Evolutionary conservation across 2,888 invertebrate genomes (phyloP), one percentile per base, ranked within the genome.

Genomic region (Psococerastis gibbosa): DNA sequence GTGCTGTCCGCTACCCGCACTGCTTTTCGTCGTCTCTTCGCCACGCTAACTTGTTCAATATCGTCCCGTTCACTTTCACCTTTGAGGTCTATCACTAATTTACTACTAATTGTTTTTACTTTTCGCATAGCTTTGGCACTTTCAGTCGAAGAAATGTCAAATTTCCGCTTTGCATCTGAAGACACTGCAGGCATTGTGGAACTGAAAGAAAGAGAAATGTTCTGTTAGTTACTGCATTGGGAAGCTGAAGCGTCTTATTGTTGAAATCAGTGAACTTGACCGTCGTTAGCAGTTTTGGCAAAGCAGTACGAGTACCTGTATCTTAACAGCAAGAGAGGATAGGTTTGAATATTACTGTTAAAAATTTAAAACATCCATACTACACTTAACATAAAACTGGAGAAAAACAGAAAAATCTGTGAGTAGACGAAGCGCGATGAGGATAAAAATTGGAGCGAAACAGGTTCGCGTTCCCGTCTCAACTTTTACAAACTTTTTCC

Each of bases 101-200:
- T 27, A 34, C 35, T 34, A 15, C 13, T 34, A 9, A 34, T 16
- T 16, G 20, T 38, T 18, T 38, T 38, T 18, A n/a, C 38, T 20
- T 38, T 38, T 38, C 20, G 15, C 6, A 33, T 33, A 5, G 4
- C 5, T 38, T 17, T 17, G 27, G 27, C 27, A 38, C 22, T 38
- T 38, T 38, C 38, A 38, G 18, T 5, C 3, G 6, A 6, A 15
- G 17, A 13, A 9, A 38, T 22, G 22, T 38, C 38, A n/a, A 38
- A 20, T 20, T 38, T 38, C 11, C 38, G 17, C 22, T 38, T 38
- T 20, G 17, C 20, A 38, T 38, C 38, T 22, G 38, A 38, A 38
- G 38, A 38, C 38, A 38, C 38, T 38, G 38, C 38, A 18, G 38
- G 38, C 22, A 22, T 38, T 15, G 38, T 5, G 38, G 38, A 38